Evolutionary conservation across 2,113 vertebrate genomes (phyloP), one percentile per base, ranked within the genome.

Genomic region (Ammospiza nelsoni): DNA sequence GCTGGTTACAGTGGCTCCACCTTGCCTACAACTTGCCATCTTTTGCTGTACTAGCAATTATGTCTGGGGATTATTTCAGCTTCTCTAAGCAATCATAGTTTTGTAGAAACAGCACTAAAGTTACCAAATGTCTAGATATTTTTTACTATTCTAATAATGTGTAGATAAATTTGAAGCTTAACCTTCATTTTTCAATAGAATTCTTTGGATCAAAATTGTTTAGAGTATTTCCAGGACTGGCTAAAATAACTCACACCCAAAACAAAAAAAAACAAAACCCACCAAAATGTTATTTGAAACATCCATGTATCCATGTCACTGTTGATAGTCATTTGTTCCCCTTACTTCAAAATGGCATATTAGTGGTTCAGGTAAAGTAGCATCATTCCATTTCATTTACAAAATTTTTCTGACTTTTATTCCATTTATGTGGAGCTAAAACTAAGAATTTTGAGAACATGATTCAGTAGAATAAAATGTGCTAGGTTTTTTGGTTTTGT

Each of bases 191-290:
- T 75, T 44, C 49, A 51, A 7, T 16, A 57, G 8, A 57, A 12
- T 35, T 44, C 5, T 46, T 80, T 31, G 9, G 7, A 44, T 92
- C 33, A 66, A 13, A 63, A 33, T 58, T 89, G 4, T 17, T 43
- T 58, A 69, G 19, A 7, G 1, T 54, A 57, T 75, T 82, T 54
- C 5, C 15, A 61, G 24, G 7, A 57, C 29, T 61, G 7, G 9
- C 15, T 78, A 27, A 55, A 37, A 39, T 41, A 51, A 63, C 6
- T n/a, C 25, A 19, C 12, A 43, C 2, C 1, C 43, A 43, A 49
- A 85, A 6, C 20, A 12, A 23, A 17, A 23, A 14, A 59, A 11
- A 2, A 0, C 0, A 21, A 2, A 1, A 0, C 0, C 4, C 6
- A 41, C 3, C 12, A 35, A 29, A 7, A 33, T 0, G 1, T 37